A percentile compares a stretch with the other conserved stretches of the same genome.
phyloP scores from a whole-genome alignment of 2,113 vertebrate genomes.

The Saimiri boliviensis region DNA sequence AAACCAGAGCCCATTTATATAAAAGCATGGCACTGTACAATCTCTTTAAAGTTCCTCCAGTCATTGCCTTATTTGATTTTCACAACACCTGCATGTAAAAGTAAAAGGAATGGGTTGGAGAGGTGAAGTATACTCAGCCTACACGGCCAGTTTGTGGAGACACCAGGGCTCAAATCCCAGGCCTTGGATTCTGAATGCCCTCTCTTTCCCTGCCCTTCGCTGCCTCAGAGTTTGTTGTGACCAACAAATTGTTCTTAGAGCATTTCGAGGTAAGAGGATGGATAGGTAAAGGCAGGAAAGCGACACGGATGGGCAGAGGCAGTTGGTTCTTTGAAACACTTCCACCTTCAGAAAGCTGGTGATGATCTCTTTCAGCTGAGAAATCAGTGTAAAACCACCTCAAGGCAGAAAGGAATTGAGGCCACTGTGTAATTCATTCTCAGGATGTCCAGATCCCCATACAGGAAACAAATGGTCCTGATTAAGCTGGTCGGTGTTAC shows the following conservation, averaged over 20 bases:
- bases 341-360: neutral
- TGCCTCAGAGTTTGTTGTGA: neutral
- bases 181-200: neutral
- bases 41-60: neutral
- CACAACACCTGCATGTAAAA: neutral
- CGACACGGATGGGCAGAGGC: neutral
- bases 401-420: constrained; percentile 30
- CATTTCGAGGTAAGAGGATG: neutral
- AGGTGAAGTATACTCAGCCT: neutral
- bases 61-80: neutral
- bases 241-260: neutral
- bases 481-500: neutral
- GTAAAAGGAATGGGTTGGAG: neutral
- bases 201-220: neutral
- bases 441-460: neutral
- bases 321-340: neutral
- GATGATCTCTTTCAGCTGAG: neutral
- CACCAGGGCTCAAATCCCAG: neutral
- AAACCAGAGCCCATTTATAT: neutral
- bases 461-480: neutral
- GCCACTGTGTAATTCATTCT: neutral
- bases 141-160: neutral
- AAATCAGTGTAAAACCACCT: constrained; percentile 23
- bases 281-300: neutral
- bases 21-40: neutral